Percentiles rank a stretch among this genome's conserved stretches.
Evolutionary conservation across 2,113 vertebrate species (phyloP).

Genomic region (Carassius auratus): DNA sequence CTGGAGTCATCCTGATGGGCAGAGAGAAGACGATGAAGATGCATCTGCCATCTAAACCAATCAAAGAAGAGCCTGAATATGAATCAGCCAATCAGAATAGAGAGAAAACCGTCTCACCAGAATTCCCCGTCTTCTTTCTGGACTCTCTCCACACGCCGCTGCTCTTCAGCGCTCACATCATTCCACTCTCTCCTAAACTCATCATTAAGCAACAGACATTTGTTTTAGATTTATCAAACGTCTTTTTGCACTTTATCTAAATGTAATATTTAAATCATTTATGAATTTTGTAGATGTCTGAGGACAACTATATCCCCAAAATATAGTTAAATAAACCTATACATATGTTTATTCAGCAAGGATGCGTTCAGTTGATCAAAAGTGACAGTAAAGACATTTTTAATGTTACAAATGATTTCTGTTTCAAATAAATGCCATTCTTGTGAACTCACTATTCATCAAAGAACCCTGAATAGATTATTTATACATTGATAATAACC

Average conservation of each 20-base stretch:
- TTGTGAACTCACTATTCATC: too few species aligned
- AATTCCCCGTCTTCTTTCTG: conserved; percentile 65
- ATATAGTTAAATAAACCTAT: not conserved
- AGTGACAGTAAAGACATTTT: not conserved
- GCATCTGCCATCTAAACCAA: not conserved
- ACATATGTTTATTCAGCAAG: not conserved
- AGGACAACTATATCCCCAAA: not conserved
- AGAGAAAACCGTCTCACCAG: conserved; percentile 51
- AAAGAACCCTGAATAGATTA: too few species aligned
- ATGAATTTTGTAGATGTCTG: not conserved
- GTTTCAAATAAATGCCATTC: too few species aligned
- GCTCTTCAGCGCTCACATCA: conserved; percentile 49
- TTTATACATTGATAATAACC: too few species aligned
- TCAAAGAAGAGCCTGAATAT: not conserved
- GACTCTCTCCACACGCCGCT: conserved; percentile 42
- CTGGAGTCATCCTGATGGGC: conserved; percentile 73
- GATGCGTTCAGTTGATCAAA: not conserved
- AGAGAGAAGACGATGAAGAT: not conserved
- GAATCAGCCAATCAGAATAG: not conserved
- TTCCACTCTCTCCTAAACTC: conserved; percentile 54
- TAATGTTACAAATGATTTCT: too few species aligned
- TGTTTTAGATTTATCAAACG: too few species aligned
- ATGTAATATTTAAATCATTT: not conserved
- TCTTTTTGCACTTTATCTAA: not conserved
- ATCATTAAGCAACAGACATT: too few species aligned